Base-by-base conservation (phyloP, 1,140 invertebrate genomes). In the Drosophila ohnishii region DNA sequence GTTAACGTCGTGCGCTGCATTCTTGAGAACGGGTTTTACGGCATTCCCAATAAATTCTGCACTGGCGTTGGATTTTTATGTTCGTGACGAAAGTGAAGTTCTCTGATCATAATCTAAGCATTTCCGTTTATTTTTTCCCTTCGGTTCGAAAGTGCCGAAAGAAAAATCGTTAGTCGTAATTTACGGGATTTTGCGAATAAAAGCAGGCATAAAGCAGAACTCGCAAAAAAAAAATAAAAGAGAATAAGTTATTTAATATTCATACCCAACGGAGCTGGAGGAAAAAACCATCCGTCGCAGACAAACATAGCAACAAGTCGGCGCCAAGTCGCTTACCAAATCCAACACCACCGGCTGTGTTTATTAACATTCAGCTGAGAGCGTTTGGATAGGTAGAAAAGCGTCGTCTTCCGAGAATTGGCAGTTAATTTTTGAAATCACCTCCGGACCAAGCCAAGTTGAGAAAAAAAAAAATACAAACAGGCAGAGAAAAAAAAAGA, bases 251-350 rank as follows among this genome's bases (percentile, higher is more conserved):
- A 86, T 81, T 86, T 70, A 86, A 85, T 78, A 85, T 85, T 81
- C 81, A 78, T 69, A 78, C 11, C 40, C 56, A 37, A 25, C 34
- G 51, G 51, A 55, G 48, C 51, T 44, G 40, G 19, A 58, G 7
- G 62, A 37, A 62, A 40, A 28, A 61, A 61, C 63, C 16, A 19
- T 16, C 56, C 42, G 42, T 37, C 56, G 67, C 42, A 65, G 74
- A 37, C 63, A 78, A 88, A 88, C 84, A 79, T 74, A 87, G 83
- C 83, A 87, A 87, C 83, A 87, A 87, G 83, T 87, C 84, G 82
- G 82, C 83, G 83, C 58, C 51, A 70, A 64, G 59, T 28, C 59
- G 25, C 35, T 35, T 42, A n/a, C 53, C 45, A 75, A 50, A 62
- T 37, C 67, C 62, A 65, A 62, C 58, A 56, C 55, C 66, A 45